Evolutionary conservation across 1,140 invertebrate genomes (phyloP).

Genomic region (Vanessa tameamea): DNA sequence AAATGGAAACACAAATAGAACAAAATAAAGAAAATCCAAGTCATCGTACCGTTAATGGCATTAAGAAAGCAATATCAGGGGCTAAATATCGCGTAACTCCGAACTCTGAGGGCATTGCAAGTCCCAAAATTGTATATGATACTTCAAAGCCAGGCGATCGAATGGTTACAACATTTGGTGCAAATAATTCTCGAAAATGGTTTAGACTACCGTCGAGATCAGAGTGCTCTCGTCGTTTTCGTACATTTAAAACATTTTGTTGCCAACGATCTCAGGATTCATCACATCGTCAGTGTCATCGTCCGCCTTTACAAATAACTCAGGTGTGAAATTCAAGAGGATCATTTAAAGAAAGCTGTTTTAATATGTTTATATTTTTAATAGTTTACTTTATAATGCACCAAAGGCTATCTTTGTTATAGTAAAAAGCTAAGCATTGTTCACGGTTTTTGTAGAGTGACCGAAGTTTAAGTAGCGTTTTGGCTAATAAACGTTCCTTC

Average conservation of each 20-base stretch:
- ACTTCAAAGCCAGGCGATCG: conserved; percentile 68
- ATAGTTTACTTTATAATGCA: conserved; percentile 25
- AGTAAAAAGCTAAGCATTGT: conserved; percentile 37
- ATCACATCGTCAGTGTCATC: conserved; percentile 54
- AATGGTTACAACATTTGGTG: conserved; percentile 69
- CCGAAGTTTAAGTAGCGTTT: conserved; percentile 68
- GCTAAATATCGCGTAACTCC: conserved; percentile 69
- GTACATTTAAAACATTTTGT: conserved; percentile 40
- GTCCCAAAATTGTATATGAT: conserved; percentile 72
- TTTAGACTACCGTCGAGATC: conserved; percentile 55
- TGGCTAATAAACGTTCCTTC: conserved; percentile 74
- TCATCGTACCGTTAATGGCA: conserved; percentile 51
- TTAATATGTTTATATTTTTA: conserved; percentile 8
- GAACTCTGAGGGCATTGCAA: conserved; percentile 57
- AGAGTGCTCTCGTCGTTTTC: conserved; percentile 50
- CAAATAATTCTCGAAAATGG: conserved; percentile 54
- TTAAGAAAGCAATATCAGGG: conserved; percentile 62
- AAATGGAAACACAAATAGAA: conserved; percentile 26
- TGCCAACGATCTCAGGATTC: conserved; percentile 50
- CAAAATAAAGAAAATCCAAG: conserved; percentile 52
- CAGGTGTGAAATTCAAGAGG: conserved; percentile 66
- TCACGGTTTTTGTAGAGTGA: conserved; percentile 30
- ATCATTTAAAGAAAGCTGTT: conserved; percentile 14
- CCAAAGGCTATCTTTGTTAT: conserved; percentile 13
- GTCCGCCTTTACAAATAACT: conserved; percentile 66